Conservation (phyloP, 2,888 invertebrate species). For the Malacosoma neustria region DNA sequence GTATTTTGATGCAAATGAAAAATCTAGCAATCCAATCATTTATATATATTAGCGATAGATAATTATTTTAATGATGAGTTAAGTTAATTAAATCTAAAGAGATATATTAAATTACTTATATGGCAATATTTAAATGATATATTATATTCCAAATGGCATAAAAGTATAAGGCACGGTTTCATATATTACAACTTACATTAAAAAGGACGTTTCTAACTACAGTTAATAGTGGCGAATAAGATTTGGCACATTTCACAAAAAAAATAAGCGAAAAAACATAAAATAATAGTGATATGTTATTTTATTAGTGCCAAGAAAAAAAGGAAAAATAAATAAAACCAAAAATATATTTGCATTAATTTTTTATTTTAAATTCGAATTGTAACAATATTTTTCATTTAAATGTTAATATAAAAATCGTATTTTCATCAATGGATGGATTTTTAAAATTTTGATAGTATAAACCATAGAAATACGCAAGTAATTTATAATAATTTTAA, state of each 20-base stretch:
- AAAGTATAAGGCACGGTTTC: conserved; percentile 71
- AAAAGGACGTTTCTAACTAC: conserved; percentile 58
- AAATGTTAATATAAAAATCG: conserved; percentile 55
- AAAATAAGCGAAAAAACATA: conserved; percentile 12
- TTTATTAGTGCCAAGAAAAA: conserved; percentile 20
- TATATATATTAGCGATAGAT: too few species aligned
- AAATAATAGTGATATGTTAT: conserved; percentile 11
- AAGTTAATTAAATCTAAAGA: neutral
- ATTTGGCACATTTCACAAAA: conserved; percentile 32
- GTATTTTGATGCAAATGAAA: too few species aligned
- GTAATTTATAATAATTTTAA: conserved; percentile 11
- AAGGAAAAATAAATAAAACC: conserved; percentile 50
- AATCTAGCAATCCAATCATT: too few species aligned
- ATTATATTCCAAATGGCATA: conserved; percentile 67
- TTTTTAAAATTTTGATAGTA: conserved; percentile 39
- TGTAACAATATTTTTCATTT: conserved; percentile 61
- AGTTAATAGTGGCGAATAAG: conserved; percentile 6
- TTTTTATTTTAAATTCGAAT: conserved; percentile 65
- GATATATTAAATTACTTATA: conserved; percentile 32
- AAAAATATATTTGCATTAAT: conserved; percentile 41
- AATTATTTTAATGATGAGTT: neutral
- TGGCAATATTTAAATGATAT: conserved; percentile 64
- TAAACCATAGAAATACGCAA: conserved; percentile 19
- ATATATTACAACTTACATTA: conserved; percentile 51
- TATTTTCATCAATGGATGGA: conserved; percentile 66